These are phyloP conservation scores for Harpalus rufipes DNA, from an alignment of 2,888 invertebrate species.

Conservation along the genomic window DNA sequence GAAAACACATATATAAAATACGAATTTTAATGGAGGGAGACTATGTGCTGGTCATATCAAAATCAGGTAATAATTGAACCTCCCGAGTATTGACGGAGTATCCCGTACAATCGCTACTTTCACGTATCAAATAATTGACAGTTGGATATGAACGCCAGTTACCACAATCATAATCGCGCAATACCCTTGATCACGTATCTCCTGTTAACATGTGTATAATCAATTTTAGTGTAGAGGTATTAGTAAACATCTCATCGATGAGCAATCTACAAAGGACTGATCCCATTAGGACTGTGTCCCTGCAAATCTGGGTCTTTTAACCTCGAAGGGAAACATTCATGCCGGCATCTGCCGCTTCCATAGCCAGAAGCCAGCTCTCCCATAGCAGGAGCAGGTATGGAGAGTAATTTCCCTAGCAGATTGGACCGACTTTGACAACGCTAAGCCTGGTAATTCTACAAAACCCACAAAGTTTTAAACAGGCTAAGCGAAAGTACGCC, in stretches of 20 bases:
- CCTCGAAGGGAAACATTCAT: neutral
- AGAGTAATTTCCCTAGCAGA: slow-evolving; percentile 39
- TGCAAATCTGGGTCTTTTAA: slow-evolving; percentile 13
- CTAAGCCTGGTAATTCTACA: slow-evolving; percentile 37
- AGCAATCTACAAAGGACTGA: neutral
- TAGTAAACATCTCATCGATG: slow-evolving; percentile 8
- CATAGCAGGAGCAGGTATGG: slow-evolving; percentile 15
- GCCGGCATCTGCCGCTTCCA: neutral
- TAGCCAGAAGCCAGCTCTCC: neutral
- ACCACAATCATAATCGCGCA: too few species aligned
- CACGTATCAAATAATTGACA: too few species aligned
- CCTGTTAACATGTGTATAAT: neutral
- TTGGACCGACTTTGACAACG: slow-evolving; percentile 40
- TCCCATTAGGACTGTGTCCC: neutral
- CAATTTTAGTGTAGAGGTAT: neutral
- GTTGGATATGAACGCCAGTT: too few species aligned
- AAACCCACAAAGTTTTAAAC: slow-evolving; percentile 42
- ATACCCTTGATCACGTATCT: too few species aligned
- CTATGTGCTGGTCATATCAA: too few species aligned
- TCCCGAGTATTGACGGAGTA: too few species aligned
- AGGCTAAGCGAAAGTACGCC: slow-evolving; percentile 32
- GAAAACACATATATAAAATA: too few species aligned
- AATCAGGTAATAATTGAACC: too few species aligned
- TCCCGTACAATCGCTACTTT: too few species aligned
- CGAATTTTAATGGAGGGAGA: too few species aligned